Evolutionary conservation across 2,888 invertebrate species (phyloP).

Genomic region (Lasius fuliginosus): DNA sequence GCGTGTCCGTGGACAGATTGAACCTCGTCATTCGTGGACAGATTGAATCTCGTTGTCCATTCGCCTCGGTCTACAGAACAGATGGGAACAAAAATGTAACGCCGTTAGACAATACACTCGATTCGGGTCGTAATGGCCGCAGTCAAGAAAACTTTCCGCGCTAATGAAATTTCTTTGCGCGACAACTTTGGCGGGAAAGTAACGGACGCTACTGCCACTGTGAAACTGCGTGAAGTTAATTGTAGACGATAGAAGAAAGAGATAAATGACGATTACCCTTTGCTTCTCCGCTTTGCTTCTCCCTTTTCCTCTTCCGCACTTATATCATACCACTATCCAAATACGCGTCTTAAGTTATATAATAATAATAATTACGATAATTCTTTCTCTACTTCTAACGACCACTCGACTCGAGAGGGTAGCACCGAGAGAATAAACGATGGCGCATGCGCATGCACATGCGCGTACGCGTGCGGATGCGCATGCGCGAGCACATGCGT

Average conservation of each 20-base stretch:
- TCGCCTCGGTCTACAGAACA: background rate
- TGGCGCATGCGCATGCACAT: background rate
- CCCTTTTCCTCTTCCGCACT: background rate
- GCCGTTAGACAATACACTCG: background rate
- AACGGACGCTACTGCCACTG: background rate
- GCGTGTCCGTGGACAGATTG: background rate
- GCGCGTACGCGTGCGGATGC: background rate
- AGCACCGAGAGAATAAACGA: background rate
- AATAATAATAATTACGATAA: background rate
- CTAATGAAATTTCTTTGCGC: conserved; percentile 43
- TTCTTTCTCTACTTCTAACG: background rate
- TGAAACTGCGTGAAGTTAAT: conserved; percentile 27
- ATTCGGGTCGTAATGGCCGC: background rate
- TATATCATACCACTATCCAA: background rate
- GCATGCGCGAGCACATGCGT: background rate
- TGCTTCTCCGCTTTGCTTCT: background rate
- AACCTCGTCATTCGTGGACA: no score
- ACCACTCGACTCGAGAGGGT: background rate
- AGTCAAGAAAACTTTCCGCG: conserved; percentile 18
- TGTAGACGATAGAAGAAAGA: conserved; percentile 17
- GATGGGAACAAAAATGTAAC: background rate
- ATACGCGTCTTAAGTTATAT: background rate
- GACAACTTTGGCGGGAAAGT: conserved; percentile 14
- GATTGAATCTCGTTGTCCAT: background rate
- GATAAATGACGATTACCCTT: conserved; percentile 7